These are phyloP conservation scores for Melanotaenia duboulayi DNA, from an alignment of 2,113 vertebrate genomes.

Conservation along the genomic window DNA sequence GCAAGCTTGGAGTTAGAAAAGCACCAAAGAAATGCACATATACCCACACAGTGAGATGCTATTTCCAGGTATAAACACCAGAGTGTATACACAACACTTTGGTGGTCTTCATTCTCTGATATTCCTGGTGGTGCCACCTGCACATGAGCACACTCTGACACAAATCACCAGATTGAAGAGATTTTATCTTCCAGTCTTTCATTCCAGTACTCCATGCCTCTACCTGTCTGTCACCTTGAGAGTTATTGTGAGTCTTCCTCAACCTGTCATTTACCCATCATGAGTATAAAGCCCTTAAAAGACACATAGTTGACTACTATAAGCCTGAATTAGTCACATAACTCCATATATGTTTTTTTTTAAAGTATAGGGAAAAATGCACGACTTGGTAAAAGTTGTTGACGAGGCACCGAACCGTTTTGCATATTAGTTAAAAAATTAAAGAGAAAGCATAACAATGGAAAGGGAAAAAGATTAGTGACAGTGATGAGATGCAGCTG, in stretches of 20 bases:
- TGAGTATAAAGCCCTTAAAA: slow-evolving; percentile 22
- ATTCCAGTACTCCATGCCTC: slow-evolving; percentile 25
- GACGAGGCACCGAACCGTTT: not conserved
- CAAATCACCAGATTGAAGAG: slow-evolving; percentile 54
- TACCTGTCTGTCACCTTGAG: slow-evolving; percentile 60
- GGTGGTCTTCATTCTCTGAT: slow-evolving; percentile 19
- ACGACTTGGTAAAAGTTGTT: not conserved
- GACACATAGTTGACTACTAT: not conserved
- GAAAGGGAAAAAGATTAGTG: not conserved
- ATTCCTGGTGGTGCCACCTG: slow-evolving; percentile 27
- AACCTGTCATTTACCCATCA: slow-evolving; percentile 40
- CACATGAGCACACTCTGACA: slow-evolving; percentile 44
- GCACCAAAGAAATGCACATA: slow-evolving; percentile 11
- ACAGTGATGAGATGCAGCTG: not conserved
- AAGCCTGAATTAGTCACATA: not conserved
- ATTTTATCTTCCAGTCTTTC: slow-evolving; percentile 53
- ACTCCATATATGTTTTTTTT: not conserved
- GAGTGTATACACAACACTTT: not conserved
- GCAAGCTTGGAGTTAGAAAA: slow-evolving; percentile 13
- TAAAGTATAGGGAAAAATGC: not conserved
- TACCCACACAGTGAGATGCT: slow-evolving; percentile 19
- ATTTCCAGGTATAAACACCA: slow-evolving; percentile 30
- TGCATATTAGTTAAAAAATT: not conserved
- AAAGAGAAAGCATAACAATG: not conserved
- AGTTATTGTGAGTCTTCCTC: slow-evolving; percentile 18